Percentiles rank a stretch among this genome's conserved stretches.
phyloP scores from a whole-genome alignment of 2,113 vertebrate genomes.

The Lagopus leucura region DNA sequence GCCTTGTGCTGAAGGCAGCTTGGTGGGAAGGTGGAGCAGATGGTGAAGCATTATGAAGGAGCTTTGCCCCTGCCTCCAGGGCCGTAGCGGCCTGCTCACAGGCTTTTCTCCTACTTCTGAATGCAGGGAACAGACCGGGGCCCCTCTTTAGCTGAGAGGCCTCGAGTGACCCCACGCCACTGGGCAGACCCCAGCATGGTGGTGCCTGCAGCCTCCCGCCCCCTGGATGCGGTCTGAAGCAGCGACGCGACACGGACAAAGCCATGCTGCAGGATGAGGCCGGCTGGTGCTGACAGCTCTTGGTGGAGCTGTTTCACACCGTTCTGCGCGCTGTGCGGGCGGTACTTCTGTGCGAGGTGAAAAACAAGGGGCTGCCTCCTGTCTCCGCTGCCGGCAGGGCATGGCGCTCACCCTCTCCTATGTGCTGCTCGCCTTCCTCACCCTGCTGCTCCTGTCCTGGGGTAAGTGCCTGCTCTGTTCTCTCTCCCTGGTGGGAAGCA shows the following conservation, averaged over 20 bases:
- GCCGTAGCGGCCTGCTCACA: background rate
- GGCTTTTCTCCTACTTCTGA: background rate
- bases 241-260: background rate
- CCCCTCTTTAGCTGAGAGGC: background rate
- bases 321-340: background rate
- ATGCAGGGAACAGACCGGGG: no score
- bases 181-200: background rate
- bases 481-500: background rate
- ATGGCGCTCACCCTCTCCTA: background rate
- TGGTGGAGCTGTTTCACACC: background rate
- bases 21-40: background rate
- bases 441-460: background rate
- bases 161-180: background rate
- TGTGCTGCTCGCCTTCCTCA: background rate
- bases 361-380: background rate
- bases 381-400: background rate
- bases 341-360: background rate
- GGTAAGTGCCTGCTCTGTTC: background rate
- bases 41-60: background rate
- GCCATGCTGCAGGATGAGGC: background rate
- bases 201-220: background rate
- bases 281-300: background rate
- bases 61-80: background rate
- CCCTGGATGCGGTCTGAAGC: background rate
- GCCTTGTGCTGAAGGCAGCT: background rate